Evolutionary conservation across 2,113 vertebrate species (phyloP).

Genomic region (Neodon shergylaensis): DNA sequence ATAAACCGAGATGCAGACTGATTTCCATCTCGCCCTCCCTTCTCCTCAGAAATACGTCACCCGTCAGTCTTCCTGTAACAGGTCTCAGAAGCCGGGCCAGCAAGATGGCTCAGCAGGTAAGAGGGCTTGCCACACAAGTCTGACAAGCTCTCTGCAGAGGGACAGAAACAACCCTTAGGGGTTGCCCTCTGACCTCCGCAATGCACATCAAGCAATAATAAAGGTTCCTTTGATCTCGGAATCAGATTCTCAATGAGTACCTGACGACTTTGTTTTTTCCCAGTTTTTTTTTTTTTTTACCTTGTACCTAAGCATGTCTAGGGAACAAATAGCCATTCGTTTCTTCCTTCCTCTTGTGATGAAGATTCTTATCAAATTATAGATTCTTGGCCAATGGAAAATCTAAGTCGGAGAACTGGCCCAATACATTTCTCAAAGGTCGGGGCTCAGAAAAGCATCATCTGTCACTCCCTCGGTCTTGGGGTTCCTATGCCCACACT

Average conservation of each 20-base stretch:
- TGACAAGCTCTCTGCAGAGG: neutral
- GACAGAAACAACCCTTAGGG: neutral
- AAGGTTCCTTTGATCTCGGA: neutral
- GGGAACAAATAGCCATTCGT: neutral
- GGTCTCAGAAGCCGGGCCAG: neutral
- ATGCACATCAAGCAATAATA: neutral
- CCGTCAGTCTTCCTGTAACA: neutral
- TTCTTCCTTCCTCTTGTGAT: conserved; percentile 13
- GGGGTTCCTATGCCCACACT: neutral
- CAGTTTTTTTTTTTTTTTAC: neutral
- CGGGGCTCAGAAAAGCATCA: neutral
- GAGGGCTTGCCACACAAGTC: neutral
- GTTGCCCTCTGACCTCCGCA: neutral
- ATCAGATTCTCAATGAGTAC: conserved; percentile 32
- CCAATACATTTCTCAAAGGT: neutral
- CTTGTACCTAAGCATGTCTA: neutral
- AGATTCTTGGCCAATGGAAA: neutral
- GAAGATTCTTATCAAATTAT: neutral
- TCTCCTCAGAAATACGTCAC: neutral
- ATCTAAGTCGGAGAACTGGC: neutral
- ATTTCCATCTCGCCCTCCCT: neutral
- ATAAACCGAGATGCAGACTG: conserved; percentile 7
- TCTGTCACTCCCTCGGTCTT: neutral
- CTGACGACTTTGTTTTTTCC: neutral
- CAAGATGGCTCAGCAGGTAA: neutral